Percentiles rank a stretch among this genome's conserved stretches.
These are phyloP conservation scores for Rhinopomastus cyanomelas DNA, from an alignment of 2,113 vertebrate genomes.

Conservation along the genomic window DNA sequence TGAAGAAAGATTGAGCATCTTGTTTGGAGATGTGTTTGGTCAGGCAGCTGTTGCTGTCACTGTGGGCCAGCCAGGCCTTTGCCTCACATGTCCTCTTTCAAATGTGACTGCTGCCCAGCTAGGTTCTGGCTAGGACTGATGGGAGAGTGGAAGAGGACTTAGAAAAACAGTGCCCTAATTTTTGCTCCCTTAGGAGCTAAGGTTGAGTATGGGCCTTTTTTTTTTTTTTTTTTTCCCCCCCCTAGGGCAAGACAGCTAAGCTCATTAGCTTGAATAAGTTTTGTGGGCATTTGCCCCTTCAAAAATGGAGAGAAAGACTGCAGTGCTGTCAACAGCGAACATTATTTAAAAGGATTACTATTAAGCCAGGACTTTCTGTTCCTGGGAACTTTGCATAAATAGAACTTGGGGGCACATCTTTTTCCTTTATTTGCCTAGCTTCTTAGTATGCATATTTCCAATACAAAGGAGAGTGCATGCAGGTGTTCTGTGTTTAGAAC, in stretches of 20 bases:
- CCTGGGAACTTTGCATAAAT: background rate
- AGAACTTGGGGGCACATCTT: conserved; percentile 10
- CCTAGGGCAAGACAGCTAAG: background rate
- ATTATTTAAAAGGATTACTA: background rate
- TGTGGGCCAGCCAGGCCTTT: background rate
- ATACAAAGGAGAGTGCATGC: conserved; percentile 68
- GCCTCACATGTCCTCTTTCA: fast-evolving
- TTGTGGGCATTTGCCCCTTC: conserved; percentile 1
- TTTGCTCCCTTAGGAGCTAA: background rate
- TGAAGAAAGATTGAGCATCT: background rate
- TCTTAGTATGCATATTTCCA: conserved; percentile 30
- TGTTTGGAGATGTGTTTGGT: background rate
- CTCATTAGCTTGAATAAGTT: background rate
- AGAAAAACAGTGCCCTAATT: background rate
- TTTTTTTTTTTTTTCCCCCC: too few relatives aligned
- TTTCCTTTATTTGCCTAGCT: background rate
- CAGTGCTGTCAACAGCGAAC: background rate
- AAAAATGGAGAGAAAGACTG: background rate
- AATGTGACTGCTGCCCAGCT: background rate
- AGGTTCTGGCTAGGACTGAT: background rate
- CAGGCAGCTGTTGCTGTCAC: background rate
- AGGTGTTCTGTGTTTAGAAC: conserved; percentile 75
- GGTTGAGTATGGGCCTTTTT: background rate
- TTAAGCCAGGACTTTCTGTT: background rate
- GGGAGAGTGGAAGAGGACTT: background rate